A percentile compares a stretch with the other conserved stretches of the same genome.
These are phyloP conservation scores for Thalassophryne amazonica DNA, from an alignment of 2,797 vertebrate genomes.

Conservation along the genomic window DNA sequence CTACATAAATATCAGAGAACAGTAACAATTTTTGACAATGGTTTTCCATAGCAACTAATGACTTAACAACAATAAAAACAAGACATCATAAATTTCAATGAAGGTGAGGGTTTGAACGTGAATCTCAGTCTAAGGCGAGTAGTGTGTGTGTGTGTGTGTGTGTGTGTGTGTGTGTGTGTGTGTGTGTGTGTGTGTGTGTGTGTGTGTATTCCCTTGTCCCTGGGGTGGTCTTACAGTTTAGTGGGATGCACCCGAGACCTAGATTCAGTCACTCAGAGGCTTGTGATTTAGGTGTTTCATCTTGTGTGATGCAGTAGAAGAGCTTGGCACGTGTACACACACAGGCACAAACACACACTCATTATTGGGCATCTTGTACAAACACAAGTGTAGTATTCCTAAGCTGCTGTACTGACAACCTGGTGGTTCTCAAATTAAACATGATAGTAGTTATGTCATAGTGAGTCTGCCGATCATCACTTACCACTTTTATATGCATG, in stretches of 20 bases:
- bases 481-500: too few species aligned
- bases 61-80: too few species aligned
- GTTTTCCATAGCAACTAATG: too few species aligned
- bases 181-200: not conserved
- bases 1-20: too few species aligned
- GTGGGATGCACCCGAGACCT: constrained; percentile 62
- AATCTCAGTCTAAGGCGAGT: not conserved
- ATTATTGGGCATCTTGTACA: not conserved
- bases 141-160: not conserved
- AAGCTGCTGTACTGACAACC: too few species aligned
- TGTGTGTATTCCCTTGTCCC: constrained; percentile 18
- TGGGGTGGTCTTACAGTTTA: constrained; percentile 42
- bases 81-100: too few species aligned
- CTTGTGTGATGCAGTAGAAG: constrained; percentile 37
- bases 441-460: too few species aligned
- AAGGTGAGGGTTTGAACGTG: not conserved
- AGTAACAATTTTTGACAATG: too few species aligned
- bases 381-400: constrained; percentile 7
- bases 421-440: too few species aligned
- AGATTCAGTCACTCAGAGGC: constrained; percentile 39
- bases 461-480: too few species aligned
- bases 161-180: not conserved
- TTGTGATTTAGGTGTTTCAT: constrained; percentile 48
- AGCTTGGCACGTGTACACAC: constrained; percentile 5
- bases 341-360: not conserved